Percentiles rank a stretch among this genome's conserved stretches.
phyloP scores from a whole-genome alignment of 2,797 vertebrate species.

The Myiotriccus ornatus region DNA sequence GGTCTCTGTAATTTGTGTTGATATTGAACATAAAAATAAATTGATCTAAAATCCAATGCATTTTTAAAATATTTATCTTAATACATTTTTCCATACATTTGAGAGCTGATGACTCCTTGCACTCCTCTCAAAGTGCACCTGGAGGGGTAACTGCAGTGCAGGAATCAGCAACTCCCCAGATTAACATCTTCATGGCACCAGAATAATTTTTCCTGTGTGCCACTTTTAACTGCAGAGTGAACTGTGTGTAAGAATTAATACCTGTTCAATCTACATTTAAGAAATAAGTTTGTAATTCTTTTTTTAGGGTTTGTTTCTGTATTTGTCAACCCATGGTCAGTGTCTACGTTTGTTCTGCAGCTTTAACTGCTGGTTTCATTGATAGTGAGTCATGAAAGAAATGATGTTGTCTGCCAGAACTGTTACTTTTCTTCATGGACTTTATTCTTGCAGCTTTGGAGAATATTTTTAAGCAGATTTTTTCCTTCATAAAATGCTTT shows the following conservation, averaged over 20 bases:
- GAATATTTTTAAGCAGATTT: neutral
- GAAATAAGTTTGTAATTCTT: neutral
- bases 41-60: neutral
- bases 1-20: neutral
- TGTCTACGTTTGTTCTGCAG: neutral
- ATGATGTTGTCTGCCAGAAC: neutral
- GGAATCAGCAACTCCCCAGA: neutral
- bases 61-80: neutral
- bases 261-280: neutral
- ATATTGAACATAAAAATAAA: neutral
- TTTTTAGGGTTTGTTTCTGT: neutral
- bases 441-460: neutral
- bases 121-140: neutral
- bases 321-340: neutral
- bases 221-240: neutral
- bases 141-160: neutral
- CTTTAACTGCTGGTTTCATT: neutral
- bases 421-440: neutral
- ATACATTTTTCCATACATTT: neutral
- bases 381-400: neutral
- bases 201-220: neutral
- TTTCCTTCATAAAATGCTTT: neutral
- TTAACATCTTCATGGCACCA: neutral
- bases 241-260: neutral
- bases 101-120: neutral